A percentile compares a stretch with the other conserved stretches of the same genome.
Conservation (phyloP, 2,797 vertebrate species). For the Parauchenoglanis punctatus region DNA sequence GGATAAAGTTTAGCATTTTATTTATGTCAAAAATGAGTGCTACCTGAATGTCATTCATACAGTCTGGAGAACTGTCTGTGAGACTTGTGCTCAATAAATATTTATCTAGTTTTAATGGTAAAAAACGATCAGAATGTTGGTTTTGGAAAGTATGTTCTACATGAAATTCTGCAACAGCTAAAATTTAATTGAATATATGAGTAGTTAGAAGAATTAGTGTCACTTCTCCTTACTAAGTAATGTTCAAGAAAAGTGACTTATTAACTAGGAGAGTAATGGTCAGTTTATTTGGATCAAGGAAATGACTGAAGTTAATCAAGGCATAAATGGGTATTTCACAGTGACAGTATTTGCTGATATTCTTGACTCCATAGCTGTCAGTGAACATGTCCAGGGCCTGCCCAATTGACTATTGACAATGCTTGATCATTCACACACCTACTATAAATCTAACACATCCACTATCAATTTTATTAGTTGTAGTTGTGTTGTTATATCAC, state of each 20-base stretch:
- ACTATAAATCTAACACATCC: too few relatives aligned
- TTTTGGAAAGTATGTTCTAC: conserved; percentile 5
- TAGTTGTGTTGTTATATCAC: too few relatives aligned
- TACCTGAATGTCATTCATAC: background rate
- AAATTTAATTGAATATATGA: conserved; percentile 11
- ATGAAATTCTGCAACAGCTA: background rate
- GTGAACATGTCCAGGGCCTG: too few relatives aligned
- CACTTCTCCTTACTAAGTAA: background rate
- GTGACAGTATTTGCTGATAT: too few relatives aligned
- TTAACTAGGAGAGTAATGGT: background rate
- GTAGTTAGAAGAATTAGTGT: background rate
- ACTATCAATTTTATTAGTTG: too few relatives aligned
- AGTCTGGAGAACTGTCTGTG: background rate
- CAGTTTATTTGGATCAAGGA: background rate
- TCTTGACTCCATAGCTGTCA: too few relatives aligned
- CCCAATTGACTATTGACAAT: too few relatives aligned
- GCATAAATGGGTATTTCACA: background rate
- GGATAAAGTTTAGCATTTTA: background rate
- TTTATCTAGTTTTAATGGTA: conserved; percentile 11
- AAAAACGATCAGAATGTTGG: background rate
- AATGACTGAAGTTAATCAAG: background rate
- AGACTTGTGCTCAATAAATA: conserved; percentile 11
- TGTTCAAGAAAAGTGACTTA: background rate
- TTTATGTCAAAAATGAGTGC: background rate
- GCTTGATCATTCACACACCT: too few relatives aligned